phyloP scores from a whole-genome alignment of 2,888 invertebrate species.

The Clitarchus hookeri region DNA sequence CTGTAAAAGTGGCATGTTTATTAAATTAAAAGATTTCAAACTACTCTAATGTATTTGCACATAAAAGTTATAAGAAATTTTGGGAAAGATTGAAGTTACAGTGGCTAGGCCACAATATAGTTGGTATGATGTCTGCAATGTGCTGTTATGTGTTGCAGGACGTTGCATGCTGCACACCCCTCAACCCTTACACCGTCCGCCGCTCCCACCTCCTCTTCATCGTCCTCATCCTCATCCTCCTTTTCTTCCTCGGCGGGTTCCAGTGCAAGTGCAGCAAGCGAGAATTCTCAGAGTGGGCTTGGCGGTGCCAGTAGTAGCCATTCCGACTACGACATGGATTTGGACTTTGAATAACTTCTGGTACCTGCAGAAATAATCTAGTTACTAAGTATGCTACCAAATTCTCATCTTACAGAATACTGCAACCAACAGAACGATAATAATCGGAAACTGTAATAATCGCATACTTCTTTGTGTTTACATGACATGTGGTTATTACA shows the following conservation, averaged over 20 bases:
- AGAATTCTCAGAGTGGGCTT: slow-evolving; percentile 30
- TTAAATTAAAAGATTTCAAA: too few species aligned
- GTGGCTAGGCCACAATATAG: not conserved
- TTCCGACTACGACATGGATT: slow-evolving; percentile 40
- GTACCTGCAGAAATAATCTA: not conserved
- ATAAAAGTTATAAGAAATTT: too few species aligned
- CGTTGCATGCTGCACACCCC: slow-evolving; percentile 34
- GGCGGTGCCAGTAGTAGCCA: slow-evolving; percentile 34
- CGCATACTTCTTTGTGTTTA: not conserved
- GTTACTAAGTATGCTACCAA: slow-evolving; percentile 6
- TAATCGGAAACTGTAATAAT: not conserved
- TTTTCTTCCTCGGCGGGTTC: slow-evolving; percentile 33
- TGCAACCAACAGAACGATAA: not conserved
- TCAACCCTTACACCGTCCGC: too few species aligned
- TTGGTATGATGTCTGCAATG: not conserved
- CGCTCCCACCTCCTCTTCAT: not conserved
- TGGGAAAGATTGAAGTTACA: too few species aligned
- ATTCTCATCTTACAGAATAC: not conserved
- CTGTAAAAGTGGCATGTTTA: too few species aligned
- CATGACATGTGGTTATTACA: not conserved
- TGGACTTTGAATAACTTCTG: slow-evolving; percentile 38
- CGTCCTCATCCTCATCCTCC: slow-evolving; percentile 38
- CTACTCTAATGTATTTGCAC: too few species aligned
- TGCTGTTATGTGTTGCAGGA: slow-evolving; percentile 32
- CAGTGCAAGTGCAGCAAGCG: slow-evolving; percentile 20